Percentiles rank a stretch among this genome's conserved stretches.
Conservation (phyloP, 2,888 invertebrate genomes). For the Bruchidius siliquastri region DNA sequence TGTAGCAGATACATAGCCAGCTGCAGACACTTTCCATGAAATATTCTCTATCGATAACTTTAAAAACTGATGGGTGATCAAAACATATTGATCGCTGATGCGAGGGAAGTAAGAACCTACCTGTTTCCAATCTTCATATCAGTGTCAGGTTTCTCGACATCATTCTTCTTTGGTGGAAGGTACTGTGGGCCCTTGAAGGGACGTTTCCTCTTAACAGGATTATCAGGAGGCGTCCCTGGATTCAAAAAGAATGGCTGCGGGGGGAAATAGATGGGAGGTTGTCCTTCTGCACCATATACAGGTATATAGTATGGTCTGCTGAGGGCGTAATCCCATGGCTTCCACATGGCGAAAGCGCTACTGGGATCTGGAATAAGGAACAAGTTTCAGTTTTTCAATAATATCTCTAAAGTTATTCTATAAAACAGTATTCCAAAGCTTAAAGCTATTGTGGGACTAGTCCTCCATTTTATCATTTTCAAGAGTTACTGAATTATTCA, state of each 20-base stretch:
- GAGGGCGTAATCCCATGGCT: slow-evolving; percentile 33
- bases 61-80: no score
- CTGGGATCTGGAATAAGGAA: not conserved
- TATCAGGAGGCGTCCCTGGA: slow-evolving; percentile 31
- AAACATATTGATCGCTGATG: no score
- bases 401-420: no score
- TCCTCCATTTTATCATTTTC: no score
- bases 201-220: slow-evolving; percentile 23
- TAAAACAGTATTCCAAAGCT: no score
- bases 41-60: no score
- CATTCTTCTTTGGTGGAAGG: slow-evolving; percentile 1
- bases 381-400: no score
- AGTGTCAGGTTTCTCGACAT: not conserved
- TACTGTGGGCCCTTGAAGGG: not conserved
- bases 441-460: no score
- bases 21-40: no score
- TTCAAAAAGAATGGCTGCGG: slow-evolving; percentile 34
- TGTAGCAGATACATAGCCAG: no score
- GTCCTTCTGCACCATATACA: slow-evolving; percentile 34
- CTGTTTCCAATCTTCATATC: not conserved
- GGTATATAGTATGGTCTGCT: slow-evolving; percentile 42
- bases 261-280: slow-evolving; percentile 38
- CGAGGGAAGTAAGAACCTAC: not conserved
- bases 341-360: slow-evolving; percentile 25
- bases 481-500: no score